Percentiles rank a stretch among this genome's conserved stretches.
Evolutionary conservation across 37 sponge, comb jelly and placozoan species (phyloP).

Genomic region (Haliclona indistincta): DNA sequence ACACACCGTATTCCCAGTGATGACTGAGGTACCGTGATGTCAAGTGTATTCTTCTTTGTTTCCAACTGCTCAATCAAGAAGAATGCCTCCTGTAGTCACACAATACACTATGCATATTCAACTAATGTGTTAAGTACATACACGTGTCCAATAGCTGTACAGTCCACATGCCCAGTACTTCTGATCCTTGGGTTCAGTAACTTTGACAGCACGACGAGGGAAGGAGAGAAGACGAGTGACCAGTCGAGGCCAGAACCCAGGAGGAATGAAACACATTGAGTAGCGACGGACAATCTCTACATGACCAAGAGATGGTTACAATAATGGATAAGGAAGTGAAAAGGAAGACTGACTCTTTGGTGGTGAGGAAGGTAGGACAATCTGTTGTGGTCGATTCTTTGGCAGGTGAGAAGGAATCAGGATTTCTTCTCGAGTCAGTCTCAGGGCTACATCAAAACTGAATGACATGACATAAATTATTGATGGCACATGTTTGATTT

Average conservation of each 20-base stretch:
- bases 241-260: constrained; percentile 84
- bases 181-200: background rate
- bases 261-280: constrained; percentile 78
- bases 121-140: background rate
- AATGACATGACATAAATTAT: background rate
- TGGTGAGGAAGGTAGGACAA: constrained; percentile 3
- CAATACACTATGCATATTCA: constrained; percentile 1
- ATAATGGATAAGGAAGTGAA: background rate
- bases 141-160: constrained; percentile 45
- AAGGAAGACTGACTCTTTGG: constrained; percentile 6
- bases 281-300: constrained; percentile 67
- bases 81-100: constrained; percentile 26
- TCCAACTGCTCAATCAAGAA: constrained; percentile 38
- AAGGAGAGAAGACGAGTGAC: constrained; percentile 66
- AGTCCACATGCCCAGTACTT: constrained; percentile 50
- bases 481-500: background rate
- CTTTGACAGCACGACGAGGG: constrained; percentile 14
- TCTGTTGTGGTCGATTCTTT: constrained; percentile 25
- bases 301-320: background rate
- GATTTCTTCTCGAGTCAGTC: constrained; percentile 30
- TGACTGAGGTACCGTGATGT: constrained; percentile 56
- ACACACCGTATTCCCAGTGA: constrained; percentile 19
- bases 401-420: constrained; percentile 83
- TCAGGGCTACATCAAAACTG: constrained; percentile 80
- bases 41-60: constrained; percentile 9